Base-by-base conservation (phyloP, 1,140 invertebrate genomes). In the Drosophila kurseongensis region DNA sequence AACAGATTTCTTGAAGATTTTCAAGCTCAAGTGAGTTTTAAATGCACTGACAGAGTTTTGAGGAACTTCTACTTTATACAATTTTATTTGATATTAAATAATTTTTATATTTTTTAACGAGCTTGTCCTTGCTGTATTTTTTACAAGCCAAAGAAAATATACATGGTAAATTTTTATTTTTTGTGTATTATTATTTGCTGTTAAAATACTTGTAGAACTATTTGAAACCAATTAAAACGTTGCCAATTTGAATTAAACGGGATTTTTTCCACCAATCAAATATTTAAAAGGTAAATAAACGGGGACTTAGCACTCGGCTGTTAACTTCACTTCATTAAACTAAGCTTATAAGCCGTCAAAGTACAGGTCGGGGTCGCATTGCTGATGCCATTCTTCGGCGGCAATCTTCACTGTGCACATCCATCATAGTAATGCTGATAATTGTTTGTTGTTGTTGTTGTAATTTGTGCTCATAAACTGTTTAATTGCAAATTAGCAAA, bases 401-500 rank as follows among this genome's bases (percentile, higher is more conserved):
- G 27, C 63, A 41, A 36, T 66, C 35, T 42, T 36, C 61, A 57
- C 59, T 56, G 69, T 51, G 12, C 18, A 38, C 6, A 48, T 18
- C 54, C 45, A 72, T 72, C 67, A 72, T 71, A 29, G 68, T 72
- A 72, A 72, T 72, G 57, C 41, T 78, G 60, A 41, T 63, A 48
- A 72, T 56, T 80, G 41, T 63, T 57, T 76, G 48, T 63, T 50
- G 55, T 50, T 79, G 66, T 76, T 85, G 81, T 75, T 83, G 79
- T 61, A 72, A 82, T 79, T 88, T 86, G 83, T 80, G 84, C 77
- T 84, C 84, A 84, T 88, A 89, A 88, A 88, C 84, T 89, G 84
- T 89, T 88, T 88, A 88, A 88, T 88, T 88, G 84, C 84, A 88
- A 88, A 88, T 88, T 88, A 88, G 84, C 80, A 71, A 29, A 75